phyloP scores from a whole-genome alignment of 2,113 vertebrate genomes.

The Lophura nycthemera region DNA sequence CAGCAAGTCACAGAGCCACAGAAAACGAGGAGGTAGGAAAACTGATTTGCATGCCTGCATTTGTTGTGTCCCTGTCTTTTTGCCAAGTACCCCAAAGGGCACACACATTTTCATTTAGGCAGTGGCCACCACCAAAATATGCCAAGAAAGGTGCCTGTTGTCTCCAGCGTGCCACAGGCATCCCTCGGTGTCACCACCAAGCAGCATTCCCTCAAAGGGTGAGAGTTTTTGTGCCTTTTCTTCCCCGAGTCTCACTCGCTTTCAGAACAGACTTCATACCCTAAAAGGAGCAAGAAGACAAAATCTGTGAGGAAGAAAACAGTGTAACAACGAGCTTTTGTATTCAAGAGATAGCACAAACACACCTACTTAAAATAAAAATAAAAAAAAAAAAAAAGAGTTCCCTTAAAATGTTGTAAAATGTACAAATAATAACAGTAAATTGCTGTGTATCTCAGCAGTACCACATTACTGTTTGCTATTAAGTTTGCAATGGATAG shows the following conservation, averaged over 20 bases:
- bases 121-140: rapidly evolving
- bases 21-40: not conserved
- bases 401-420: conserved; percentile 1
- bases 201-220: not conserved
- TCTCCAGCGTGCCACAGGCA: not conserved
- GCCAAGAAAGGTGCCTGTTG: not conserved
- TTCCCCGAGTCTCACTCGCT: not conserved
- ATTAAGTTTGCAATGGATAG: not conserved
- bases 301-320: not conserved
- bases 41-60: not conserved
- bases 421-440: not conserved
- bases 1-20: not conserved
- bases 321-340: not conserved
- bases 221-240: not conserved
- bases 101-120: not conserved
- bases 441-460: not conserved
- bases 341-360: not conserved
- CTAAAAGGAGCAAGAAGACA: not conserved
- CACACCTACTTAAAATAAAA: not conserved
- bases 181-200: not conserved
- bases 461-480: not conserved
- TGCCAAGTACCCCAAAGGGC: not conserved
- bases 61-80: not conserved
- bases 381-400: not conserved
- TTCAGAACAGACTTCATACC: not conserved